Evolutionary conservation across 2,113 vertebrate genomes (phyloP), one percentile per base, ranked within the genome.

Genomic region (Festucalex cinctus): DNA sequence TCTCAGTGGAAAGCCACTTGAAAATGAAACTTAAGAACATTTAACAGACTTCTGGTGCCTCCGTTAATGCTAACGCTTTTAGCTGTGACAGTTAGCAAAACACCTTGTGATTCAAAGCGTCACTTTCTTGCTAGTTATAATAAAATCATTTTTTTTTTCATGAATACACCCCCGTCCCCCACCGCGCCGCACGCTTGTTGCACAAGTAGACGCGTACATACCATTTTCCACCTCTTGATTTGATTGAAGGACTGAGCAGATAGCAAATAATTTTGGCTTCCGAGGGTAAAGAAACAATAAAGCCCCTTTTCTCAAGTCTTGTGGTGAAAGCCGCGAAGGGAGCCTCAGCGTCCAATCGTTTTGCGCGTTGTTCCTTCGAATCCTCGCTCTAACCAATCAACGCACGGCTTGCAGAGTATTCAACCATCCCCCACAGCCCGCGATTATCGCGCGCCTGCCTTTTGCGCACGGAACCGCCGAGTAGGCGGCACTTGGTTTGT

Each of bases 231-330:
- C 63, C 63, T 69, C 58, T 56, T 81, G 82, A 73, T 77, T 89
- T 82, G 77, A 88, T 76, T 82, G 76, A 39, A 74, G 77, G 88
- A 79, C 57, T 66, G 73, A 83, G 78, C 49, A 68, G 75, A 76
- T 76, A 71, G 69, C 78, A 86, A 88, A 86, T 78, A 89, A 87
- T 85, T 88, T 87, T 74, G 75, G 82, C 79, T 87, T 85, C 81
- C 75, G 83, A 87, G 86, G 88, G 81, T 86, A 82, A 72, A 92
- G 90, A 91, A 91, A 93, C 91, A 93, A 92, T 91, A 92, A 90
- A 90, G 71, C 91, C 86, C 73, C 26, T 57, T 57, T 85, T 85
- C 64, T 83, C 75, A 79, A 89, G 80, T 78, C 86, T 83, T 84
- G 79, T 73, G 80, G 71, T 77, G 75, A 79, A 76, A 85, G 75